phyloP scores from a whole-genome alignment of 1,140 invertebrate species.

The Nylanderia fulva region DNA sequence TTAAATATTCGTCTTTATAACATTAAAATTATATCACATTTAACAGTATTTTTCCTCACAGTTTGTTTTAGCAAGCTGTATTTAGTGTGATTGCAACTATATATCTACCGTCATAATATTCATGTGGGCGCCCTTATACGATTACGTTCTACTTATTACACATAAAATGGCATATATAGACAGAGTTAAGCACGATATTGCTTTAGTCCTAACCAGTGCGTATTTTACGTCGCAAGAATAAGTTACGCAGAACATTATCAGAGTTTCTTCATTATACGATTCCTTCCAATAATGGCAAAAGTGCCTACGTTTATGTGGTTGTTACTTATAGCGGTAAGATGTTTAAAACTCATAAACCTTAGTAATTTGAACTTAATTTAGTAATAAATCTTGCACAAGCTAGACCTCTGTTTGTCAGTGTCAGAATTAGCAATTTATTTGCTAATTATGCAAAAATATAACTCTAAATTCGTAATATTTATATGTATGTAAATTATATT shows the following conservation, averaged over 20 bases:
- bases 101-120: conserved; percentile 39
- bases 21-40: not conserved
- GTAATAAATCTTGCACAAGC: not conserved
- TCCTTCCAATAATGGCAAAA: conserved; percentile 38
- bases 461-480: not conserved
- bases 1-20: not conserved
- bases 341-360: conserved; percentile 5
- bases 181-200: conserved; percentile 1
- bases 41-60: conserved; percentile 10
- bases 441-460: not conserved
- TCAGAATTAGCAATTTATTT: not conserved
- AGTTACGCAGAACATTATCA: not conserved
- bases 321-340: conserved; percentile 25
- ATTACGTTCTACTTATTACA: conserved; percentile 66
- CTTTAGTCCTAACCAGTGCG: conserved; percentile 15
- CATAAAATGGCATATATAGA: conserved; percentile 44
- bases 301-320: conserved; percentile 7
- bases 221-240: not conserved
- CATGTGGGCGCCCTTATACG: conserved; percentile 77
- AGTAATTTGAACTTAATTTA: not conserved
- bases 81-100: conserved; percentile 54
- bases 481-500: conserved; percentile 1
- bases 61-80: conserved; percentile 23
- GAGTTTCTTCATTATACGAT: not conserved
- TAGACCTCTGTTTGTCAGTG: not conserved